A percentile compares a stretch with the other conserved stretches of the same genome.
phyloP scores from a whole-genome alignment of 2,113 vertebrate genomes.

The Paradisaea rubra region DNA sequence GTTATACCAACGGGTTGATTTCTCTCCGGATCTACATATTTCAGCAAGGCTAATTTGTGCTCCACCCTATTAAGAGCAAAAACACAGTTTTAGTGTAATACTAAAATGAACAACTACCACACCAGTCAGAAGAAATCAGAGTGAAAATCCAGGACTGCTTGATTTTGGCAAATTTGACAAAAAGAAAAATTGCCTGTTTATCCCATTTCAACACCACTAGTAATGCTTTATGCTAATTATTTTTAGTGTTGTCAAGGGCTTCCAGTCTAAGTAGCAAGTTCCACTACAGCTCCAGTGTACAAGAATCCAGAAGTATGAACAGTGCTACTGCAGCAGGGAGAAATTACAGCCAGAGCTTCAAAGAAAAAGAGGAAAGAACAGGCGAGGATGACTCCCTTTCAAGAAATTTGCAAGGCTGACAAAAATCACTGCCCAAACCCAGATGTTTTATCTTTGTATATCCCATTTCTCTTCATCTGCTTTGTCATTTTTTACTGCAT shows the following conservation, averaged over 20 bases:
- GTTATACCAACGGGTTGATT: conserved; percentile 89
- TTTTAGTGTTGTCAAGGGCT: not conserved
- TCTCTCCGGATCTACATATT: conserved; percentile 79
- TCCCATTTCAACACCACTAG: not conserved
- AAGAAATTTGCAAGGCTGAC: not conserved
- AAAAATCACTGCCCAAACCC: not conserved
- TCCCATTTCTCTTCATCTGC: not conserved
- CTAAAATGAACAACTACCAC: not conserved
- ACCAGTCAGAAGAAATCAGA: not conserved
- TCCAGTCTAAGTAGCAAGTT: not conserved
- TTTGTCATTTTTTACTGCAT: not conserved
- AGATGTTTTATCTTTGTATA: not conserved
- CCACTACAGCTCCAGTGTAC: not conserved
- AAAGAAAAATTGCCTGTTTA: not conserved
- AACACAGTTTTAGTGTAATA: not conserved
- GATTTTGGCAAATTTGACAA: not conserved
- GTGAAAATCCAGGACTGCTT: not conserved
- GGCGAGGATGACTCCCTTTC: not conserved
- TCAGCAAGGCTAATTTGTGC: conserved; percentile 95
- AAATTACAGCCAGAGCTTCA: conserved; percentile 44
- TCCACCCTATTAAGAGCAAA: conserved; percentile 76
- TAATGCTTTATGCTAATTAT: not conserved
- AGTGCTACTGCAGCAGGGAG: conserved; percentile 13
- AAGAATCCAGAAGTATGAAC: not conserved
- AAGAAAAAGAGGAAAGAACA: conserved; percentile 36